Base-by-base conservation (phyloP, 2,113 vertebrate genomes). In the Protobothrops flavoviridis region DNA sequence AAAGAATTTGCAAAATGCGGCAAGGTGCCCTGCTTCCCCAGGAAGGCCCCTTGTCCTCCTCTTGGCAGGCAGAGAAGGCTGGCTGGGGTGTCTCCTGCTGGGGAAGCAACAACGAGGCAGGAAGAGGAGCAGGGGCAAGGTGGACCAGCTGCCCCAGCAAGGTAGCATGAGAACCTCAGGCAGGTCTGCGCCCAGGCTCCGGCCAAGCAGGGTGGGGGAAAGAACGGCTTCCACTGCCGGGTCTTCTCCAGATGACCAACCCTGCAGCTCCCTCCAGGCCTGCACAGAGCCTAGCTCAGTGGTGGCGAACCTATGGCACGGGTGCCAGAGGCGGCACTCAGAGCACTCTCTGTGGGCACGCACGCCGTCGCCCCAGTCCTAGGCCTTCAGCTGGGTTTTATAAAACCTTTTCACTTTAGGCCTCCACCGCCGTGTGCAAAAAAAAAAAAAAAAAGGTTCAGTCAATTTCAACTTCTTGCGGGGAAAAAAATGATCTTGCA, bases 31-130 rank as follows among this genome's bases (percentile, higher is more conserved):
- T 7, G 69, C 33, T 81, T 81, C 33, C 4, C 6, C 33, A 81
- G 6, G 17, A 33, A 39, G 69, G 33, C 1, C 33, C 15, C 33
- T 81, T 8, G 15, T 39, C 69, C 69, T 20, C 3, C 29, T 20
- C 74, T 23, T 4, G 74, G 26, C 3, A 11, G n/a, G 48, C 5
- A 13, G 20, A 81, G n/a, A 3, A 1, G 10, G 12, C 21, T 33
- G 1, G 1, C 50, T 5, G 11, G 26, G 5, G 20, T 2, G 29
- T 2, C 10, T 39, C 20, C 11, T 15, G 43, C 43, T 11, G 0
- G 11, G 0, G 33, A 4, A 21, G 33, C 33, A 26, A 29, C 9
- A 0, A 1, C 43, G 3, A 11, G 43, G 21, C 20, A 45, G 33
- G 85, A 7, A 3, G 20, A 86, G 3, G 21, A 11, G 7, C 6